Base-by-base conservation (phyloP, 2,888 invertebrate genomes). In the Atrina japonica region DNA sequence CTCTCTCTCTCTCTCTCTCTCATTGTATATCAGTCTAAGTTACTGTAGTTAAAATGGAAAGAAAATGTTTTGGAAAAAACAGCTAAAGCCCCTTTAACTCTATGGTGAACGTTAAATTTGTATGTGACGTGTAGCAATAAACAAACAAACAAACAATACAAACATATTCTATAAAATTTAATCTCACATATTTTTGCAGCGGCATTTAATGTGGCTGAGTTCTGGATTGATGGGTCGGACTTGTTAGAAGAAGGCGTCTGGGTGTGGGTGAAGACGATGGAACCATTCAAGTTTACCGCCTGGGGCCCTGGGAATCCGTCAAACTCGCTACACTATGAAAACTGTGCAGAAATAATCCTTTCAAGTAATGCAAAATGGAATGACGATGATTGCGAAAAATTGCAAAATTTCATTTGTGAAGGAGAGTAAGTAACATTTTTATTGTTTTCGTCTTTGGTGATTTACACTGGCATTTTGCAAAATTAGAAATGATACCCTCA, bases 181-280 rank as follows among this genome's bases (percentile, higher is more conserved):
- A n/a, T n/a, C n/a, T n/a, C n/a, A n/a, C n/a, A n/a, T n/a, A 7
- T 35, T 16, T 47, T 47, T 16, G 7, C 47, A 52, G 52, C 23
- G 5, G 52, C 52, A 7, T 52, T 52, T 16, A 52, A 25, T 52
- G 52, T 52, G 5, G 52, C 23, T 18, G 52, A 52, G 6, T 27
- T 52, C 52, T 52, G 52, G 52, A 52, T 52, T 23, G 52, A 52
- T 25, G 52, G 52, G 5, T 52, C 52, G 25, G 52, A 52, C 25
- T 25, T 52, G 52, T 23, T 52, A 16, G 52, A 52, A 25, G 52
- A 52, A 27, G 52, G 52, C 5, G 27, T 25, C 14, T 52, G 52
- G 52, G 11, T 18, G 16, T 52, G 52, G 52, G 52, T 52, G 11
- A 52, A 25, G 14, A 21, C n/a, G 16, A 25, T 23, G 21, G 25